A percentile compares a stretch with the other conserved stretches of the same genome.
phyloP scores from a whole-genome alignment of 2,797 vertebrate genomes.

The Rhyacichthys aspro region DNA sequence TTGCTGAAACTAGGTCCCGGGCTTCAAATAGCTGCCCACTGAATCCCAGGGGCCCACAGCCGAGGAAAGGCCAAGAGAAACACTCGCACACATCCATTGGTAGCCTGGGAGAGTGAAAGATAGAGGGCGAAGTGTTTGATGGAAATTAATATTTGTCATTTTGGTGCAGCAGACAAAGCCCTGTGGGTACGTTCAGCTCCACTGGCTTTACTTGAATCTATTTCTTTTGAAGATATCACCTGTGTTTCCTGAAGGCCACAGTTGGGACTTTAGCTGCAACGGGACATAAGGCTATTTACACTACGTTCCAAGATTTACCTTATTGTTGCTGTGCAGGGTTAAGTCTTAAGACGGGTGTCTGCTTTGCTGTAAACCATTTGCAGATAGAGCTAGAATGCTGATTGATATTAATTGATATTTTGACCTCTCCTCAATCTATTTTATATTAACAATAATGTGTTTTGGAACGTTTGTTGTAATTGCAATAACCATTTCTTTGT shows the following conservation, averaged over 20 bases:
- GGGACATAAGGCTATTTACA: slow-evolving; percentile 22
- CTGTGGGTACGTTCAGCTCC: slow-evolving; percentile 52
- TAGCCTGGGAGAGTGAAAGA: slow-evolving; percentile 35
- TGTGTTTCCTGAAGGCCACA: slow-evolving; percentile 25
- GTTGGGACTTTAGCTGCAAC: slow-evolving; percentile 17
- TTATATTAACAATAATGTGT: too few species aligned
- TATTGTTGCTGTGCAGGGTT: slow-evolving; percentile 14
- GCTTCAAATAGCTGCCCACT: slow-evolving; percentile 74
- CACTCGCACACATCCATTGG: slow-evolving; percentile 37
- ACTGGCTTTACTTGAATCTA: slow-evolving; percentile 74
- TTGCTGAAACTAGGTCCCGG: slow-evolving; percentile 70
- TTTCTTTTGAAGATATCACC: slow-evolving; percentile 63
- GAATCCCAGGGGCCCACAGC: slow-evolving; percentile 66
- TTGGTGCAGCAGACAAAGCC: slow-evolving; percentile 47
- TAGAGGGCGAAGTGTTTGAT: slow-evolving; percentile 47
- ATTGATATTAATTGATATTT: too few species aligned
- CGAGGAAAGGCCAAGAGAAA: slow-evolving; percentile 64
- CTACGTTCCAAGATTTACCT: slow-evolving; percentile 30
- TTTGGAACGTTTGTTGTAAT: too few species aligned
- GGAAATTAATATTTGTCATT: slow-evolving; percentile 77
- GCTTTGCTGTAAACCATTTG: too few species aligned
- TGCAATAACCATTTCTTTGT: too few species aligned
- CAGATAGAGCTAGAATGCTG: too few species aligned
- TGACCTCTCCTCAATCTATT: too few species aligned
- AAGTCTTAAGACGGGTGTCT: slow-evolving; percentile 1